phyloP scores from a whole-genome alignment of 2,113 vertebrate genomes.

The Paralichthys olivaceus region DNA sequence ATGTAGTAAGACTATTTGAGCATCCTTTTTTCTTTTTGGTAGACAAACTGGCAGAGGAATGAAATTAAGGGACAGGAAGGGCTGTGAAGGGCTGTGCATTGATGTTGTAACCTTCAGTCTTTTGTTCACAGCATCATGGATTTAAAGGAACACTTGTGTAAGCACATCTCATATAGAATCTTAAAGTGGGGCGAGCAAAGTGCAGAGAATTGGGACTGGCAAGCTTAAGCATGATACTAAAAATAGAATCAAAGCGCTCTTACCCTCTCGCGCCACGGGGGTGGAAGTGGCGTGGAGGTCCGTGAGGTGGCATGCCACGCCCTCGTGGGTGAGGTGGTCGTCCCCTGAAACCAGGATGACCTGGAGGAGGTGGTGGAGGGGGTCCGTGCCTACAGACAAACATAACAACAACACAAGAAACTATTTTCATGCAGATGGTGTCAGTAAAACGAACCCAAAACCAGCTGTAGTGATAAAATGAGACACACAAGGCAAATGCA shows the following conservation, averaged over 20 bases:
- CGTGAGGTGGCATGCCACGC: constrained; percentile 69
- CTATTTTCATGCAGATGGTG: neutral
- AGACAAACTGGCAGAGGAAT: constrained; percentile 30
- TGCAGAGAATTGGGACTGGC: constrained; percentile 21
- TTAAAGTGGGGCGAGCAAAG: constrained; percentile 31
- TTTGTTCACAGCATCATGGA: constrained; percentile 5
- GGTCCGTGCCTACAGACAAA: constrained; percentile 68
- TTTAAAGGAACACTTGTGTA: neutral
- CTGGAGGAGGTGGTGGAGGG: constrained; percentile 70
- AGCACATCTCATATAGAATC: neutral
- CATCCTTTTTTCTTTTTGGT: constrained; percentile 26
- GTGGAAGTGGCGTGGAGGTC: constrained; percentile 73
- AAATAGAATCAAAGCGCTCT: constrained; percentile 54
- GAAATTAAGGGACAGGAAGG: constrained; percentile 28
- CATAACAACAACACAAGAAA: neutral
- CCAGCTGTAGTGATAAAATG: neutral
- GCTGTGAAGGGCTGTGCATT: constrained; percentile 21
- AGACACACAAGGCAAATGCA: neutral
- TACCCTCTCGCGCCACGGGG: constrained; percentile 80
- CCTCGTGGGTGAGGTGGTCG: constrained; percentile 70
- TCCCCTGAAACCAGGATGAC: constrained; percentile 79
- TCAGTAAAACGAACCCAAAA: neutral
- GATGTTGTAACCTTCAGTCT: constrained; percentile 24
- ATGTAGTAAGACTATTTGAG: constrained; percentile 21
- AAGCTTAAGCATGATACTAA: constrained; percentile 24